Evolutionary conservation across 2,797 vertebrate species (phyloP).

Genomic region (Pangasius krempfi): DNA sequence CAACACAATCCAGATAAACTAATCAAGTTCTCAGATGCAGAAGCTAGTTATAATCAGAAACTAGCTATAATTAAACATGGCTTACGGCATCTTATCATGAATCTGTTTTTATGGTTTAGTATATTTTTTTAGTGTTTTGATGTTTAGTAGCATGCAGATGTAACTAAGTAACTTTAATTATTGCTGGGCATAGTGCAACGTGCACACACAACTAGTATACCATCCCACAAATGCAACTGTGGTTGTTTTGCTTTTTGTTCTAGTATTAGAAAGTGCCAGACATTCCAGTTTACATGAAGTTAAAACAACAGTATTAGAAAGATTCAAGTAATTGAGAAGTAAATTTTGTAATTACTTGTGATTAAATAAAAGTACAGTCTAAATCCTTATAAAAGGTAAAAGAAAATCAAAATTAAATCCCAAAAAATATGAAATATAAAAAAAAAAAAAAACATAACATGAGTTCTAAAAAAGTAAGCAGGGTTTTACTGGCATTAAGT

Average conservation of each 20-base stretch:
- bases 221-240: not conserved
- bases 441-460: not conserved
- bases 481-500: not conserved
- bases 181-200: not conserved
- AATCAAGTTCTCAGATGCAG: not conserved
- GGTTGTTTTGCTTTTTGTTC: not conserved
- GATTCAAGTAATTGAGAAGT: no score
- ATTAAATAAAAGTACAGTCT: not conserved
- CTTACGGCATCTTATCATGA: not conserved
- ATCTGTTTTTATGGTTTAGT: not conserved
- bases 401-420: not conserved
- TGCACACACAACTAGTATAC: not conserved
- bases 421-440: not conserved
- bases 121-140: no score
- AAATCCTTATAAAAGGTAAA: no score
- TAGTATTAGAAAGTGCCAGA: not conserved
- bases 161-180: not conserved
- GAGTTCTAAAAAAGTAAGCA: not conserved
- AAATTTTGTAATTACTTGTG: not conserved
- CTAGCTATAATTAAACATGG: not conserved
- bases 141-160: not conserved
- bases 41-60: not conserved
- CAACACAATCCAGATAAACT: not conserved
- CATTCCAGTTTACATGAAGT: not conserved
- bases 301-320: not conserved